A percentile compares a stretch with the other conserved stretches of the same genome.
phyloP scores from a whole-genome alignment of 1,140 invertebrate species.

The Laupala kohalensis region DNA sequence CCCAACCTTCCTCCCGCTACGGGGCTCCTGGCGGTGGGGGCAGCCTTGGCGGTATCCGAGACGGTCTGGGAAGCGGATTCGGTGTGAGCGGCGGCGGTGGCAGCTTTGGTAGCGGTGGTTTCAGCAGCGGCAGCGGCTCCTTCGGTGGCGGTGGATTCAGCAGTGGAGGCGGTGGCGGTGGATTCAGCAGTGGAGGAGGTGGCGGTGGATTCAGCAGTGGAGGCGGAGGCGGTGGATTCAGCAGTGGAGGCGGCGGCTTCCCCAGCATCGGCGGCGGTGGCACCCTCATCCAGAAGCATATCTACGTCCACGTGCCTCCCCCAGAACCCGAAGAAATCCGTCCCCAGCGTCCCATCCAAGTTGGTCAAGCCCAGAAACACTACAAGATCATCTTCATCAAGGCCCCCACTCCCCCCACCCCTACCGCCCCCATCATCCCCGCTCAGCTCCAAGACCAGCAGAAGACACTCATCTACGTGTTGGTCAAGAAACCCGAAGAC shows the following conservation, averaged over 20 bases:
- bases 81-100: slow-evolving; percentile 16
- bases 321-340: slow-evolving; percentile 47
- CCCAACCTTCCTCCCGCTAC: slow-evolving; percentile 13
- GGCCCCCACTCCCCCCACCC: slow-evolving; percentile 74
- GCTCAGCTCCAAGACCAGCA: slow-evolving; percentile 53
- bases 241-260: slow-evolving; percentile 23
- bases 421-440: slow-evolving; percentile 59
- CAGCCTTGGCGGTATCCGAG: slow-evolving; percentile 18
- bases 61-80: slow-evolving; percentile 18
- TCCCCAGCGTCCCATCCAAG: slow-evolving; percentile 34
- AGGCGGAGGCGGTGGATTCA: slow-evolving; percentile 25
- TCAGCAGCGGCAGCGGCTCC: slow-evolving; percentile 11
- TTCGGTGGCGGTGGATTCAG: slow-evolving; percentile 18
- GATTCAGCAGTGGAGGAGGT: slow-evolving; percentile 20
- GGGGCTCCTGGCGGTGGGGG: slow-evolving; percentile 10
- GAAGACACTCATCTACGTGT: slow-evolving; percentile 76
- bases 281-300: slow-evolving; percentile 15
- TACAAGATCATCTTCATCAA: slow-evolving; percentile 71
- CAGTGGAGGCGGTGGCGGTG: slow-evolving; percentile 22
- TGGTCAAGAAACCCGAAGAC: slow-evolving; percentile 79
- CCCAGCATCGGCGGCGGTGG: slow-evolving; percentile 17
- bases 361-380: slow-evolving; percentile 58
- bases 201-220: slow-evolving; percentile 21
- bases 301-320: slow-evolving; percentile 45
- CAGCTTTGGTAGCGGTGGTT: slow-evolving; percentile 17